Percentiles rank a stretch among this genome's conserved stretches.
phyloP scores from a whole-genome alignment of 2,888 invertebrate species.

The Carpatolechia fugitivella region DNA sequence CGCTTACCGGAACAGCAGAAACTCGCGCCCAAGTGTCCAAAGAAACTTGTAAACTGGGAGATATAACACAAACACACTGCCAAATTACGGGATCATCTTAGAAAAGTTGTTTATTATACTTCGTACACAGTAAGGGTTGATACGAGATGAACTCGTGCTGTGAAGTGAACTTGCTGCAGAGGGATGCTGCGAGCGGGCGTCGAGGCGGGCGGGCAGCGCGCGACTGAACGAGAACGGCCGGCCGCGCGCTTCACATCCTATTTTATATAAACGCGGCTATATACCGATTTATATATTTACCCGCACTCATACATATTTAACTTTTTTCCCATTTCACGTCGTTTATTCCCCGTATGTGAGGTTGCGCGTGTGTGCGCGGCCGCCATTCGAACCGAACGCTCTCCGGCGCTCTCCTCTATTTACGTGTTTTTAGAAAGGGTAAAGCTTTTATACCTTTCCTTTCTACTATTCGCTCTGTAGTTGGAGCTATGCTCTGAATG shows the following conservation, averaged over 20 bases:
- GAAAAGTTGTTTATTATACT: conserved; percentile 13
- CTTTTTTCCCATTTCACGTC: conserved; percentile 78
- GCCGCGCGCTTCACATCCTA: conserved; percentile 56
- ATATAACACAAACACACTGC: conserved; percentile 18
- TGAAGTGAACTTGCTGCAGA: not conserved
- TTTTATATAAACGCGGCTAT: conserved; percentile 73
- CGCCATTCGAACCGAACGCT: conserved; percentile 57
- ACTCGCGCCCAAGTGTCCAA: conserved; percentile 19
- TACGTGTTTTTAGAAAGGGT: conserved; percentile 78
- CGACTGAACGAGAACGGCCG: conserved; percentile 58
- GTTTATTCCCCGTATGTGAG: conserved; percentile 73
- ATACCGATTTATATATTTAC: conserved; percentile 79
- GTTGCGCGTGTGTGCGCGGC: conserved; percentile 56
- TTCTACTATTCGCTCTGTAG: conserved; percentile 70
- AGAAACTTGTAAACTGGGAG: conserved; percentile 16
- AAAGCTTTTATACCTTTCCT: conserved; percentile 76
- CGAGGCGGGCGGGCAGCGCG: conserved; percentile 50
- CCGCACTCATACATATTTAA: conserved; percentile 79
- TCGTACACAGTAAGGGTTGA: conserved; percentile 5
- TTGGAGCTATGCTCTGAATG: conserved; percentile 62
- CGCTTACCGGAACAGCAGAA: conserved; percentile 23
- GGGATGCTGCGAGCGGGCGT: conserved; percentile 21
- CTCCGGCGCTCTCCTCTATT: conserved; percentile 53
- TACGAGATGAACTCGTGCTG: conserved; percentile 13
- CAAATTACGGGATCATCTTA: conserved; percentile 3